A percentile compares a stretch with the other conserved stretches of the same genome.
Evolutionary conservation across 2,113 vertebrate species (phyloP).

Genomic region (Notechis scutatus): DNA sequence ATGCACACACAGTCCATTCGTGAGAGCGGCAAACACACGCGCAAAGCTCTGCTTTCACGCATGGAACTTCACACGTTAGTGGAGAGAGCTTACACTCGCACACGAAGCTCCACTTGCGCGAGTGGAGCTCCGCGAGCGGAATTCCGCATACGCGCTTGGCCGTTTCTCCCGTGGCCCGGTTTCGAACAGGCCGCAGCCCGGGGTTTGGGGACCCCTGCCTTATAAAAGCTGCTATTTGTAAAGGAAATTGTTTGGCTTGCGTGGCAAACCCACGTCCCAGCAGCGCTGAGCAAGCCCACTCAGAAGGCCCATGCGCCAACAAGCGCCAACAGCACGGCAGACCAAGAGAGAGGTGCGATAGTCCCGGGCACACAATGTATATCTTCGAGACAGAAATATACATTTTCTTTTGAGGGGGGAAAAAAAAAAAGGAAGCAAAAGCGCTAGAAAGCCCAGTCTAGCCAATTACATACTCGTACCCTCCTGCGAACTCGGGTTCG

Average conservation of each 20-base stretch:
- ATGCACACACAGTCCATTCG: too few relatives aligned
- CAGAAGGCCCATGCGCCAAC: not conserved
- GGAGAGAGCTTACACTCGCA: too few relatives aligned
- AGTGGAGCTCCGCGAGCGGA: too few relatives aligned
- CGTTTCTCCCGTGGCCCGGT: too few relatives aligned
- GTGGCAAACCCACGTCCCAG: not conserved
- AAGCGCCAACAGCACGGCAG: too few relatives aligned
- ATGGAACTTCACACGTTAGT: too few relatives aligned
- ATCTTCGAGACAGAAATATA: slow-evolving; percentile 47
- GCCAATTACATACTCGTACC: slow-evolving; percentile 91
- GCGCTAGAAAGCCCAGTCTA: slow-evolving; percentile 79
- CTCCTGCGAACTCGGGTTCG: slow-evolving; percentile 94
- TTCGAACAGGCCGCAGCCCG: too few relatives aligned
- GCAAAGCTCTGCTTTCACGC: too few relatives aligned
- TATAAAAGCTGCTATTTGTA: not conserved
- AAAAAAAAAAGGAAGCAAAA: slow-evolving; percentile 69
- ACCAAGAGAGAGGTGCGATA: not conserved
- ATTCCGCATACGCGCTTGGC: too few relatives aligned
- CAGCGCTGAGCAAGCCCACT: not conserved
- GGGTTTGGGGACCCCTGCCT: too few relatives aligned
- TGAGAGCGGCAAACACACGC: too few relatives aligned
- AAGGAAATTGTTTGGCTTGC: not conserved
- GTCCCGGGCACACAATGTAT: not conserved
- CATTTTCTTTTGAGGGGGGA: slow-evolving; percentile 20
- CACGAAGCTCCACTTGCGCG: rapidly evolving